Evolutionary conservation across 2,113 vertebrate species (phyloP), one percentile per base, ranked within the genome.

Genomic region (Aptenodytes forsteri): DNA sequence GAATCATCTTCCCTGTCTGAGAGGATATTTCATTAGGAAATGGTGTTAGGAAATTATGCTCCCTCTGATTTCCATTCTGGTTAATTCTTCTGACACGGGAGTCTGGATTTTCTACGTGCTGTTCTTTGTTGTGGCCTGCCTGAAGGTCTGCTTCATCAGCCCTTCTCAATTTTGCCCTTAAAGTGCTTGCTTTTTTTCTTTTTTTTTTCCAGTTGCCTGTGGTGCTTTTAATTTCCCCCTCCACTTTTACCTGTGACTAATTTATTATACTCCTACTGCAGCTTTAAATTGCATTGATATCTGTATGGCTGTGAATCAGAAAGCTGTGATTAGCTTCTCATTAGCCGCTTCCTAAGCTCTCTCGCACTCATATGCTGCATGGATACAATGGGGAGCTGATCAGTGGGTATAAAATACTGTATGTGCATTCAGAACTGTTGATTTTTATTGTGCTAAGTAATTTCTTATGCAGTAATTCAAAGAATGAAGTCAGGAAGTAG

Each of bases 301-400:
- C 44, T 93, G 7, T 79, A 38, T 61, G 36, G 52, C 19, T 90
- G 44, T 97, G 95, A 97, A 95, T 96, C 96, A 94, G 78, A 91
- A 90, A 42, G 49, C 62, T 55, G 44, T 95, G 66, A 93, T 96
- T 96, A 94, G 46, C 32, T 91, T 38, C 47, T 86, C n/a, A 47
- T 95, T 96, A 84, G 52, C 49, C 1, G 8, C 44, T 96, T 89
- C 42, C 67, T 90, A 81, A 80, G 54, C n/a, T 19, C 32, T 30
- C n/a, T 94, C 38, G 16, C 34, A 15, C 29, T 87, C 9, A 11
- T 23, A 6, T 14, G 14, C 58, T 83, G 70, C 54, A 26, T 56
- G 34, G 49, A 22, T 76, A 38, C 2, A 2, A 17, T 21, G 46
- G 7, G 27, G 9, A 52, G 12, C 50, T 55, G 50, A 64, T 83